Base-by-base conservation (phyloP, 2,113 vertebrate species). In the Todiramphus chloris region DNA sequence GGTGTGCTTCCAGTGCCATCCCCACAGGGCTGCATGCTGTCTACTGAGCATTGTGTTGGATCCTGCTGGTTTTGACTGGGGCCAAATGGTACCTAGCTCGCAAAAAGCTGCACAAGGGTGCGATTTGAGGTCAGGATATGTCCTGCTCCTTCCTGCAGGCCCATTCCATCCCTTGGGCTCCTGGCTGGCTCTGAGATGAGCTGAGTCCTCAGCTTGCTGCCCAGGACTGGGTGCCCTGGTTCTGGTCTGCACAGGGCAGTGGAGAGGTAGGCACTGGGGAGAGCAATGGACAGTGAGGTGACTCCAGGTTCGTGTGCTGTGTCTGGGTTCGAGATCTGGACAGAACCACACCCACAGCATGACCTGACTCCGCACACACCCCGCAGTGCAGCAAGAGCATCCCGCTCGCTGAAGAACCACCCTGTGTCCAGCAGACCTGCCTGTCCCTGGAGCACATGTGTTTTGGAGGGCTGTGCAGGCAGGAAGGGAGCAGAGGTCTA, bases 361-460 rank as follows among this genome's bases (percentile, higher is more conserved):
- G 0, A 8, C 39, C 28, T 62, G 44, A 82, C 69, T 82, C 81
- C 31, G 70, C 53, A 56, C 90, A 79, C 12, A 68, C 5, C n/a
- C 21, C 23, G n/a, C 21, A 39, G n/a, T 19, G 39, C 66, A 78
- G 46, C 2, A 2, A 85, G 37, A 0, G 2, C 53, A 23, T 24
- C 50, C 64, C 44, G 28, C 27, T 8, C 60, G 31, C 41, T 0
- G 5, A 23, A 67, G 44, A 56, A n/a, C n/a, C 63, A 48, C 23
- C 15, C 31, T 16, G 41, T 1, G 1, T 1, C 0, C 1, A 16
- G 15, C n/a, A 74, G n/a, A 67, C 43, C 76, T 51, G 37, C 18
- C 7, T 27, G 70, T 31, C 25, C 31, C 12, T 12, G 33, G 20
- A 77, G 7, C 41, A 55, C 0, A 0, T 24, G 28, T 0, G 1